Percentiles rank a stretch among this genome's conserved stretches.
phyloP scores from a whole-genome alignment of 2,888 invertebrate genomes.

The Fabriciana adippe region DNA sequence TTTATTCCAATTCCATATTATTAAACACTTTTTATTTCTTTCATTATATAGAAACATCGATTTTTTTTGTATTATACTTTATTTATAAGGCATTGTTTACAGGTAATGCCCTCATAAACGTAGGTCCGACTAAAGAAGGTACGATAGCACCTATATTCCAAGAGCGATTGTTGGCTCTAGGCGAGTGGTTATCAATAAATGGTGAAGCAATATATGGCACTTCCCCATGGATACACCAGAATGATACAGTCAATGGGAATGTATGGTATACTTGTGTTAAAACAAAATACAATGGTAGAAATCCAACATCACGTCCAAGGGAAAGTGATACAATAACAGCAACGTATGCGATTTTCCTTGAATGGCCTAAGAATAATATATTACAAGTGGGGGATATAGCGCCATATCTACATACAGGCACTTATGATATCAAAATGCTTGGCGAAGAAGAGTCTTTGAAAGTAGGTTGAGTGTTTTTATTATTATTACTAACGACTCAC shows the following conservation, averaged over 20 bases:
- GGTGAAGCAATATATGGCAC: conserved; percentile 93
- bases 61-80: neutral
- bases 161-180: conserved; percentile 90
- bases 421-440: conserved; percentile 54
- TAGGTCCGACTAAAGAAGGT: conserved; percentile 95
- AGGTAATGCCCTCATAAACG: conserved; percentile 91
- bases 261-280: conserved; percentile 88
- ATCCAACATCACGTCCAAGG: conserved; percentile 51
- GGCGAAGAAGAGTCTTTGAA: conserved; percentile 54
- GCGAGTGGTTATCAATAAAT: conserved; percentile 90
- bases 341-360: conserved; percentile 86
- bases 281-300: conserved; percentile 47
- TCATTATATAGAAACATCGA: neutral
- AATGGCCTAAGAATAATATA: conserved; percentile 85
- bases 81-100: conserved; percentile 39
- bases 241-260: conserved; percentile 86
- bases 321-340: conserved; percentile 48
- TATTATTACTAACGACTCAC: neutral
- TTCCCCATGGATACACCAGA: conserved; percentile 90
- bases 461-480: conserved; percentile 44
- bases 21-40: too few relatives aligned
- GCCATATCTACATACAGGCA: conserved; percentile 51
- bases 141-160: conserved; percentile 92
- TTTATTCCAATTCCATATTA: too few relatives aligned
- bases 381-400: conserved; percentile 60